A percentile compares a stretch with the other conserved stretches of the same genome.
These are phyloP conservation scores for Scylla paramamosain DNA, from an alignment of 1,140 invertebrate genomes.

Conservation along the genomic window DNA sequence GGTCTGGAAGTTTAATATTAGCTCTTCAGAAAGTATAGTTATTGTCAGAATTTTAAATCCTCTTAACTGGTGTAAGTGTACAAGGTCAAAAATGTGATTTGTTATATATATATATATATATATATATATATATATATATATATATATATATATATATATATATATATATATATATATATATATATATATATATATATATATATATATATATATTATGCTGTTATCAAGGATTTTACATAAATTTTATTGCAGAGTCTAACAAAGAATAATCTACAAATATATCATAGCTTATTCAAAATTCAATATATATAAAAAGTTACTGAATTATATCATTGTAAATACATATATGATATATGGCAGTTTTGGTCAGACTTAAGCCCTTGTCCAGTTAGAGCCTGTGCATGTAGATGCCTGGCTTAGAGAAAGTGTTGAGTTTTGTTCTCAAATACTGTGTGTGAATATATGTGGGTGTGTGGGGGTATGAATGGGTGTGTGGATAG, in stretches of 20 bases:
- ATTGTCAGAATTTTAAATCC: background rate
- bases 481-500: too few species aligned
- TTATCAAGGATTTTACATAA: background rate
- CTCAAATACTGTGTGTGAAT: too few species aligned
- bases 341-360: background rate
- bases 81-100: background rate
- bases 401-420: too few species aligned
- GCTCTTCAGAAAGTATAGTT: background rate
- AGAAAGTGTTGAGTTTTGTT: too few species aligned
- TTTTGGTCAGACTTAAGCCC: too few species aligned
- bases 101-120: too few species aligned
- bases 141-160: too few species aligned
- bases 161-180: too few species aligned
- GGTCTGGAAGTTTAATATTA: background rate
- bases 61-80: background rate
- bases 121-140: too few species aligned
- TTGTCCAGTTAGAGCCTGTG: too few species aligned
- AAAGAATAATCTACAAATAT: background rate
- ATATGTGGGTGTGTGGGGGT: too few species aligned
- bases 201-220: background rate
- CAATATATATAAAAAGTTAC: background rate
- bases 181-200: too few species aligned
- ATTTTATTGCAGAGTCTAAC: background rate
- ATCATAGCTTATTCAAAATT: background rate
- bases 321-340: background rate